Evolutionary conservation across 2,888 invertebrate genomes (phyloP).

Genomic region (Hermodice carunculata): DNA sequence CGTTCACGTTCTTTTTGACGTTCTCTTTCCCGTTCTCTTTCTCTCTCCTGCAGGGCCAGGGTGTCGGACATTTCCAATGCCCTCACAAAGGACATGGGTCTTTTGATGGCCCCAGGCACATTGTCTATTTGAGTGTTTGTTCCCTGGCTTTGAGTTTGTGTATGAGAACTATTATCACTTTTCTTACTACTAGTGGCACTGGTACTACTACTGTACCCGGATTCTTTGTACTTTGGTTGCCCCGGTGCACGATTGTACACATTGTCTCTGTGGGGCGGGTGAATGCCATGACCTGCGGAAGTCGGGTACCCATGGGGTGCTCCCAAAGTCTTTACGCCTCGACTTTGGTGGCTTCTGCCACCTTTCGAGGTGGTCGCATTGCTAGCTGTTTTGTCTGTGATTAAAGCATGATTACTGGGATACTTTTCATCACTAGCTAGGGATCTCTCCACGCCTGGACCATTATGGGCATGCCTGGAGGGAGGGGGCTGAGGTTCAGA

Average conservation of each 20-base stretch:
- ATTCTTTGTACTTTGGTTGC: constrained; percentile 20
- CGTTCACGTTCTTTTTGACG: neutral
- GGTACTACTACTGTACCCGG: constrained; percentile 21
- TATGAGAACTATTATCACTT: constrained; percentile 2
- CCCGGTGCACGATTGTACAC: constrained; percentile 1
- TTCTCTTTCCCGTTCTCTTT: constrained; percentile 12
- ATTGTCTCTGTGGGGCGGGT: neutral
- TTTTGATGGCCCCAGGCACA: constrained; percentile 38
- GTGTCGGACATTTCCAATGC: constrained; percentile 68
- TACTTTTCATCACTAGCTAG: constrained; percentile 39
- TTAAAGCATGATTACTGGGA: constrained; percentile 40
- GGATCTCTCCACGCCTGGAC: constrained; percentile 15
- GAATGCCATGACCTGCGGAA: constrained; percentile 1
- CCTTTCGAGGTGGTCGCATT: too few species aligned
- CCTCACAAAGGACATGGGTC: constrained; percentile 69
- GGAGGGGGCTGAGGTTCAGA: neutral
- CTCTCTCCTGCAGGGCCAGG: constrained; percentile 40
- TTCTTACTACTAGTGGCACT: constrained; percentile 8
- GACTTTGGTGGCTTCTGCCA: neutral
- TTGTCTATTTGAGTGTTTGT: constrained; percentile 17
- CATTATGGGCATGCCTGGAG: constrained; percentile 7
- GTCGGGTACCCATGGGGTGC: neutral
- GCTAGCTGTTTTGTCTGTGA: constrained; percentile 20
- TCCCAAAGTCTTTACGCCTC: neutral
- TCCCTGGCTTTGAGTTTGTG: neutral